phyloP scores from a whole-genome alignment of 1,140 invertebrate species.

The Acyrthosiphon pisum region DNA sequence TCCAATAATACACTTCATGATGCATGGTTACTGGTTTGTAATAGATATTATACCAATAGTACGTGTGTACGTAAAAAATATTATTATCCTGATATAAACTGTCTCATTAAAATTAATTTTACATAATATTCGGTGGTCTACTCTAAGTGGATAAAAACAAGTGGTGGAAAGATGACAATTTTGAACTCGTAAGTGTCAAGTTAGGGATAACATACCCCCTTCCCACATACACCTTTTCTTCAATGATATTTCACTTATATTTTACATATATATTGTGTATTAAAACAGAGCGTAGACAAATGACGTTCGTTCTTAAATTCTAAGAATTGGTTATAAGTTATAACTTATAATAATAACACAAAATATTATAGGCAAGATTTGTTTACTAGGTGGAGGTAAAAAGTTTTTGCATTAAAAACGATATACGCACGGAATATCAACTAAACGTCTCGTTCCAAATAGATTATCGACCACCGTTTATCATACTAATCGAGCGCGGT shows the following conservation, averaged over 20 bases:
- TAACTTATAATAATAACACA: too few species aligned
- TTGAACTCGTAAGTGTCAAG: neutral
- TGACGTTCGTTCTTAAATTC: too few species aligned
- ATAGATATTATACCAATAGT: neutral
- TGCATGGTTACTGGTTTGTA: neutral
- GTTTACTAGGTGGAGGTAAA: too few species aligned
- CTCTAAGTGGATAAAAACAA: neutral
- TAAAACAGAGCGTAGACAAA: neutral
- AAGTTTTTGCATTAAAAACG: too few species aligned
- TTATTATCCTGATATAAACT: neutral
- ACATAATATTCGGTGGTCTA: neutral
- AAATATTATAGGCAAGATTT: too few species aligned
- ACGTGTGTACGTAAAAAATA: neutral
- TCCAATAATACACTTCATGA: neutral
- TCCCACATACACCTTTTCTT: neutral
- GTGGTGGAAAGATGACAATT: neutral
- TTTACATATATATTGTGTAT: neutral
- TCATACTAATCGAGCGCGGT: too few species aligned
- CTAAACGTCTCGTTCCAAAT: too few species aligned
- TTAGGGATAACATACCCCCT: neutral
- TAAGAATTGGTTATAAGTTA: too few species aligned
- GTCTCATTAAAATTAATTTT: neutral
- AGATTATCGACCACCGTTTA: too few species aligned
- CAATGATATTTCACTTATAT: neutral
- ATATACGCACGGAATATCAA: too few species aligned